Base-by-base conservation (phyloP, 2,888 invertebrate genomes). In the Synergus japonicus region DNA sequence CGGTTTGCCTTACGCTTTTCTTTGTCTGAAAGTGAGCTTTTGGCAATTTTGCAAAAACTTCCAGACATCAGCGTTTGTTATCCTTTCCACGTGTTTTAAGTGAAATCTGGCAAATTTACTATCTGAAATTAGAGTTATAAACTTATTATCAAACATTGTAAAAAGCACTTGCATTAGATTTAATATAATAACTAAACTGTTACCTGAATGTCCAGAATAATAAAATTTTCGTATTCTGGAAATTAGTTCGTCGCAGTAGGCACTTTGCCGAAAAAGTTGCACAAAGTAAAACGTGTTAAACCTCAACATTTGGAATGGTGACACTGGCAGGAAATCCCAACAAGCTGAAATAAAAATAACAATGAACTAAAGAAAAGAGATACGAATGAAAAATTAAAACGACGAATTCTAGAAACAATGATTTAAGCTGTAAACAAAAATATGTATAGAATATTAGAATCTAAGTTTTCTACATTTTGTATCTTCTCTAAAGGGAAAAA, bases 1-100 rank as follows among this genome's bases (percentile, higher is more conserved):
- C 65, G 60, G 79, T 49, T 66, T 79, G 77, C 77, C 60, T 60
- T 60, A 79, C 76, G 65, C 64, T 79, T 79, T 76, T 73, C 69
- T 83, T 83, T 82, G 83, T 83, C 77, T 60, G 79, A 79, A 78
- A 64, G 69, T 41, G 73, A 41, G 63, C 69, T 83, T 83, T 83
- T 85, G 85, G 83, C 84, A 83, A 83, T 79, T 82, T 82, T 64
- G 79, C 83, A 83, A 82, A 79, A 80, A 54, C 41, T 43, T 78
- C 29, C 78, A 76, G 44, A 60, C 46, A 49, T 37, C 1, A 29
- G 12, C 60, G 60, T 60, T 60, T 60, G 60, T 18, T 18, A 60
- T 60, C 29, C 29, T 29, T 46, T 46, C 46, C 12, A 60, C 58
- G 60, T 60, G 60, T 18, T 60, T 22, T 60, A 60, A 60, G 60